Evolutionary conservation across 1,140 invertebrate species (phyloP).

Genomic region (Drosophila serrata): DNA sequence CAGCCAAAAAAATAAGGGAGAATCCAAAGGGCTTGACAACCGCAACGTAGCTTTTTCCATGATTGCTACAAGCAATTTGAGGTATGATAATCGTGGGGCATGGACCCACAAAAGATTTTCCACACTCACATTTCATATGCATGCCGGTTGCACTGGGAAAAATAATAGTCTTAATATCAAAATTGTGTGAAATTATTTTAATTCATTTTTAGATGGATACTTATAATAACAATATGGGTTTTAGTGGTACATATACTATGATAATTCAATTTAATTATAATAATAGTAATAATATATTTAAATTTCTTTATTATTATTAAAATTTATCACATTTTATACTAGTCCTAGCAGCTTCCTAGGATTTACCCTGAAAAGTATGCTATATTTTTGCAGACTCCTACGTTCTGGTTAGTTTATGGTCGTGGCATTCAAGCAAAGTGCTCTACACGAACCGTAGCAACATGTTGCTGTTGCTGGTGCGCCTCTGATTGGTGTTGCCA

Average conservation of each 20-base stretch:
- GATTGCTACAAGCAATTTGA: conserved; percentile 82
- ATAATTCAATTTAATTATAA: too few relatives aligned
- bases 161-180: background rate
- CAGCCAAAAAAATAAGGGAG: conserved; percentile 23
- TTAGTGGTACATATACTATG: too few relatives aligned
- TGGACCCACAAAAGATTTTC: conserved; percentile 46
- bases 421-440: background rate
- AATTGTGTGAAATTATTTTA: background rate
- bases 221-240: background rate
- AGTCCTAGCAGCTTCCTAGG: background rate
- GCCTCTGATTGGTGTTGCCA: conserved; percentile 30
- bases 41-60: conserved; percentile 66
- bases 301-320: too few relatives aligned
- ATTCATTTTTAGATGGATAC: background rate
- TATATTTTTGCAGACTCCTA: background rate
- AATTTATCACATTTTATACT: background rate
- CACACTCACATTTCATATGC: conserved; percentile 37
- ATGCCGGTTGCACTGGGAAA: conserved; percentile 4
- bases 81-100: conserved; percentile 75
- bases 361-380: background rate
- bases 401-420: background rate
- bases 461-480: conserved; percentile 57
- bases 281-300: too few relatives aligned
- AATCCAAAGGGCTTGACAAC: conserved; percentile 6
- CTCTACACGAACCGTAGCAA: conserved; percentile 34